Evolutionary conservation across 64 coral and sea anemone genomes (phyloP).

Genomic region (Actinia tenebrosa): DNA sequence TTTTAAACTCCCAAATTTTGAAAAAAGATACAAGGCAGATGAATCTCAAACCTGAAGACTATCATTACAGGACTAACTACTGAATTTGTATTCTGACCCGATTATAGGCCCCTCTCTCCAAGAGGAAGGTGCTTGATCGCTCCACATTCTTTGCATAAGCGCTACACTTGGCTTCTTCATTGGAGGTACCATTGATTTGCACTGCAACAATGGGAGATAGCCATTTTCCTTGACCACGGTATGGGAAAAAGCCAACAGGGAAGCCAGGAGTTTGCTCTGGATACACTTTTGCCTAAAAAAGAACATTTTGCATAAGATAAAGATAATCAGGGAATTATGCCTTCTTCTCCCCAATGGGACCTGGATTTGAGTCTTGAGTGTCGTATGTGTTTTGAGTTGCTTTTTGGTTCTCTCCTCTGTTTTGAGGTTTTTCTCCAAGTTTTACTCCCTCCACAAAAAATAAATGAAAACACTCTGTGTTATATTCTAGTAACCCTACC

Average conservation of each 20-base stretch:
- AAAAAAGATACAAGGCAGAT: not conserved
- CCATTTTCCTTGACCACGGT: constrained; percentile 56
- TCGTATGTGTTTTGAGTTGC: no score
- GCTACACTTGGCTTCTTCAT: constrained; percentile 35
- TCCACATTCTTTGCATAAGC: constrained; percentile 65
- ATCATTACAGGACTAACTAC: not conserved
- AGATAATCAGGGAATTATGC: no score
- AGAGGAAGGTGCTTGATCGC: constrained; percentile 46
- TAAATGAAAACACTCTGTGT: no score
- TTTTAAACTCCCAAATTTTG: not conserved
- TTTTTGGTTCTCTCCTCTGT: no score
- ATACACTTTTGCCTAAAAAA: not conserved
- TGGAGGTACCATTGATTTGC: constrained; percentile 19
- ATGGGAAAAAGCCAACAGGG: constrained; percentile 67
- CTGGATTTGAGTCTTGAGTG: no score
- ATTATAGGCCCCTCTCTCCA: constrained; percentile 69
- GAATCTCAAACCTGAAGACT: not conserved
- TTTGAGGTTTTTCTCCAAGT: no score
- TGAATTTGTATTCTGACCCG: constrained; percentile 54
- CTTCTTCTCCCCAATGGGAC: no score
- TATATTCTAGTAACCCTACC: no score
- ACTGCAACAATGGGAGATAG: constrained; percentile 65
- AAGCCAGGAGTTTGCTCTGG: constrained; percentile 52
- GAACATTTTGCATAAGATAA: not conserved
- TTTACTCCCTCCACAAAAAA: no score